Percentiles rank a stretch among this genome's conserved stretches.
phyloP scores from a whole-genome alignment of 2,797 vertebrate genomes.

The Cossypha heuglini region DNA sequence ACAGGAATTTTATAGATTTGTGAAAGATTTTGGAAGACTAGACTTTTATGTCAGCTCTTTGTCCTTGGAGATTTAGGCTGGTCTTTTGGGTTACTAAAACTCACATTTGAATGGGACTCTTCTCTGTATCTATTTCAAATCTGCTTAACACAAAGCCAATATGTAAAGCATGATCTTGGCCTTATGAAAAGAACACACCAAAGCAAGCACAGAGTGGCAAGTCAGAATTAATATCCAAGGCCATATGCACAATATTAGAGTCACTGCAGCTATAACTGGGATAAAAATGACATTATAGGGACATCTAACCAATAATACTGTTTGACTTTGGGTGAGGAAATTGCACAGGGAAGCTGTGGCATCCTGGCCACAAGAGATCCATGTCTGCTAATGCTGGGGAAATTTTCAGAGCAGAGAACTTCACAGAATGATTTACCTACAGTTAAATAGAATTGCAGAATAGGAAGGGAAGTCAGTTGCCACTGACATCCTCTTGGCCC shows the following conservation, averaged over 20 bases:
- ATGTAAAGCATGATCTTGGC: neutral
- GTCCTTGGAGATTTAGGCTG: neutral
- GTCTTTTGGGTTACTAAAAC: neutral
- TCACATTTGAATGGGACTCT: neutral
- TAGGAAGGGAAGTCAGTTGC: neutral
- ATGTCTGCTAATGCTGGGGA: neutral
- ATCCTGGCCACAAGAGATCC: neutral
- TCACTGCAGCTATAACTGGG: neutral
- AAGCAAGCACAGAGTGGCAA: neutral
- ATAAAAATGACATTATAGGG: neutral
- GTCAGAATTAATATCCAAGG: neutral
- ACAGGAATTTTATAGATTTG: neutral
- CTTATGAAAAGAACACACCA: neutral
- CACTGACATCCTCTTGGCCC: neutral
- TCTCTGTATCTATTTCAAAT: neutral
- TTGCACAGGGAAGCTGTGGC: neutral
- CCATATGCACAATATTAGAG: neutral
- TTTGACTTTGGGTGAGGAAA: neutral
- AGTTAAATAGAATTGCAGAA: neutral
- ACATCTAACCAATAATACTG: neutral
- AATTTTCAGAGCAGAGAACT: neutral
- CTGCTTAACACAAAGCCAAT: neutral
- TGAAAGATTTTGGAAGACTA: neutral
- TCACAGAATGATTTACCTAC: neutral
- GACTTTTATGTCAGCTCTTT: neutral